Conservation (phyloP, 2,888 invertebrate species). For the Apamea epomidion region DNA sequence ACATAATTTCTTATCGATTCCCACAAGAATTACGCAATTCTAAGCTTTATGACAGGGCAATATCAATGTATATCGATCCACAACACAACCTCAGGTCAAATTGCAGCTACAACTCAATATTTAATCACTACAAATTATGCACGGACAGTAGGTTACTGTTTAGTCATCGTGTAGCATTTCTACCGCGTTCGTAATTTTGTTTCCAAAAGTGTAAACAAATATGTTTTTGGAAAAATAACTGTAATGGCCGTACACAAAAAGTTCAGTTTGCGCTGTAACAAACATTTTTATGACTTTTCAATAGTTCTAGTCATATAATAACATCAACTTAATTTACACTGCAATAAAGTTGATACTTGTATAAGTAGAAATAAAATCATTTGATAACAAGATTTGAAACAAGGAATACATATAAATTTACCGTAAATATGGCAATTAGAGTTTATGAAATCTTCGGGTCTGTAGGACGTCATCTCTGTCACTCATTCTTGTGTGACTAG, state of each 20-base stretch:
- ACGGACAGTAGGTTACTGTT: background rate
- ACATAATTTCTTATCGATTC: constrained; percentile 32
- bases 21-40: constrained; percentile 15
- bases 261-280: background rate
- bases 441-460: background rate
- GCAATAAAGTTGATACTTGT: background rate
- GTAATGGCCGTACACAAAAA: background rate
- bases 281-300: background rate
- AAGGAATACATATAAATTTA: background rate
- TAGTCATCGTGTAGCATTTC: background rate
- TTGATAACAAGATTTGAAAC: background rate
- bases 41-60: constrained; percentile 11
- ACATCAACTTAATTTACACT: background rate
- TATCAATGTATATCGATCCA: constrained; percentile 33
- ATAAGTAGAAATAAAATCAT: background rate
- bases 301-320: background rate
- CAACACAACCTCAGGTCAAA: constrained; percentile 10
- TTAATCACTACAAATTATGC: constrained; percentile 25
- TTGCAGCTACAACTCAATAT: constrained; percentile 43
- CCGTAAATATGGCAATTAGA: background rate
- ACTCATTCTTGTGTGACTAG: background rate
- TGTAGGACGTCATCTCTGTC: background rate
- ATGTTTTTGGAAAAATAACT: background rate
- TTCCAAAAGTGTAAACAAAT: background rate
- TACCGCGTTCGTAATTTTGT: background rate